Conservation (phyloP, 2,797 vertebrate species). For the Amblyraja radiata region DNA sequence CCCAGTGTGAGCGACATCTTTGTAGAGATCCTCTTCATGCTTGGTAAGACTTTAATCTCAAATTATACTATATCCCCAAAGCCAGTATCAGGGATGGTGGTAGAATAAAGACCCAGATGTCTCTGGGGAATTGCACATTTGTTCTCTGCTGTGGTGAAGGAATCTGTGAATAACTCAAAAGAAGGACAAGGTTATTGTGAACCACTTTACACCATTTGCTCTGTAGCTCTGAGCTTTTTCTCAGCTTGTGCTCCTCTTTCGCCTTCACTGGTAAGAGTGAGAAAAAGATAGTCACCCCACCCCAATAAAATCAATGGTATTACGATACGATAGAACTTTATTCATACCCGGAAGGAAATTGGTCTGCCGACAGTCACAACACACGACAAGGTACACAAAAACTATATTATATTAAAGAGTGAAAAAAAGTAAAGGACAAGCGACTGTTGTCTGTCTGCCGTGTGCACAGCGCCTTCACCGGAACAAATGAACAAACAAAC, state of each 20-base stretch:
- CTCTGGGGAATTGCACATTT: neutral
- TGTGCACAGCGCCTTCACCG: too few relatives aligned
- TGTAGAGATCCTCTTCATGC: constrained; percentile 69
- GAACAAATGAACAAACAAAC: too few relatives aligned
- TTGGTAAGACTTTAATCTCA: constrained; percentile 52
- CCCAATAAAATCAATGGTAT: neutral
- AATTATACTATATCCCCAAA: neutral
- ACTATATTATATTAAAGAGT: too few relatives aligned
- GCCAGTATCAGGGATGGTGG: too few relatives aligned
- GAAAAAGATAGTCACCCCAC: neutral
- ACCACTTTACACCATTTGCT: too few relatives aligned
- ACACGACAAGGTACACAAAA: too few relatives aligned
- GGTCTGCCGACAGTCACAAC: too few relatives aligned
- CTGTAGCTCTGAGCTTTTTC: neutral
- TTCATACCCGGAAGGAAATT: too few relatives aligned
- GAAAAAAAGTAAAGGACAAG: too few relatives aligned
- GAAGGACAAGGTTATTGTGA: neutral
- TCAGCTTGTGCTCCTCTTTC: neutral
- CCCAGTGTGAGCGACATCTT: constrained; percentile 66
- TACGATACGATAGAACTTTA: neutral
- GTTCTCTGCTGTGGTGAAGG: neutral
- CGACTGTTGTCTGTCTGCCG: too few relatives aligned
- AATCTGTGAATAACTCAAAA: neutral
- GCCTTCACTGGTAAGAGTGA: too few relatives aligned
- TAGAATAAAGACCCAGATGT: neutral